Base-by-base conservation (phyloP, 2,113 vertebrate species). In the Saguinus imperator region DNA sequence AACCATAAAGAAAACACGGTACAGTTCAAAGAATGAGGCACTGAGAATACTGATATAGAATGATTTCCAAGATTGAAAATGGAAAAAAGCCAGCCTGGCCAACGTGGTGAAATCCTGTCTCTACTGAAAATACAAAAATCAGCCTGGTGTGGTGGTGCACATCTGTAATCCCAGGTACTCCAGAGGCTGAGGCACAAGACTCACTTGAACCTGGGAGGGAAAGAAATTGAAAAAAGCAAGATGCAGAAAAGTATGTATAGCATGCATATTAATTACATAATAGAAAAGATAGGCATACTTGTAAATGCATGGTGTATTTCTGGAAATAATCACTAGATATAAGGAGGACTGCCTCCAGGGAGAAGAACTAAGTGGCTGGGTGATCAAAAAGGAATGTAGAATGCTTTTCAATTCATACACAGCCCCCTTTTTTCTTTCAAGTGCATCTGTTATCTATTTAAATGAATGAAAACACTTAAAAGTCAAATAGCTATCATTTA, bases 381-480 rank as follows among this genome's bases (percentile, higher is more conserved):
- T 58, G n/a, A 70, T 5, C 40, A 40, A 50, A 77, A 52, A 82
- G 16, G 27, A 64, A 75, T 17, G n/a, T 35, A 80, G 32, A 77
- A 80, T 32, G 29, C 20, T 57, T 89, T 70, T 82, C 9, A 48
- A 0, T 48, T 40, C 29, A 37, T 80, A 29, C 12, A 57, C 73
- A 70, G n/a, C 10, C 20, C 4, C 2, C 13, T 8, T 75, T 73
- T 57, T 45, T 43, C 32, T 94, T 79, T 83, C 14, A 1, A 57
- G 4, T 91, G 35, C 20, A 95, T 82, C 68, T 93, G 52, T 68
- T 84, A 89, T 7, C 11, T 94, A 43, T 89, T 96, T n/a, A 89
- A 96, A 86, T 70, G 37, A 95, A 86, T n/a, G 29, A n/a, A 86
- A 68, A 58, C 68, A 82, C 73, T 70, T 50, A 48, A 70, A 95